Base-by-base conservation (phyloP, 1,140 invertebrate genomes). In the Thrips palmi region DNA sequence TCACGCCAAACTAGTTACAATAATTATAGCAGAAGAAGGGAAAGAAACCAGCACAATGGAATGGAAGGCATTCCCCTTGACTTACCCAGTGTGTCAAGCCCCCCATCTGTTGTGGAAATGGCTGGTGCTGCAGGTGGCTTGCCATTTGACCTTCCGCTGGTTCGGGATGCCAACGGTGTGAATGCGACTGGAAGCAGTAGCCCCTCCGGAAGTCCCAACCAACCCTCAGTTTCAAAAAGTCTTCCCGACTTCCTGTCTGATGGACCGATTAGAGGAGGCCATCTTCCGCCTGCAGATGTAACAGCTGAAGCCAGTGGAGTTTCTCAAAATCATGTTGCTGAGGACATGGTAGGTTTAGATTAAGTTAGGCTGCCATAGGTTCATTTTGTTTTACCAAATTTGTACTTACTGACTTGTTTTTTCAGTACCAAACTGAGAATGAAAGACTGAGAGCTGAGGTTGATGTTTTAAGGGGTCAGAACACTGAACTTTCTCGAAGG, bases 191-290 rank as follows among this genome's bases (percentile, higher is more conserved):
- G 12, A 27, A 27, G 24, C 7, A 27, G 12, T 27, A 27, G 12
- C 24, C 7, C 7, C 12, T 27, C 24, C 7, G 12, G 24, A 27
- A 27, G 12, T 7, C 12, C 24, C 12, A 7, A 27, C 7, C 7
- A 52, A 39, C 47, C 46, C 27, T 34, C 29, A 5, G 55, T 63
- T n/a, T 61, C 65, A 6, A 71, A 74, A 53, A 69, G 71, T 52
- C 57, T 77, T 33, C 74, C 75, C 12, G 75, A 79, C 47, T 79
- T 79, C 55, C 59, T 79, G 22, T 74, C 71, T 11, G 75, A 79
- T 52, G 73, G 73, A 8, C 71, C 74, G 10, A 74, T 77, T 42
- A 58, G 28, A 11, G 14, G 21, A 33, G 4, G 11, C 19, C 21
- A 20, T 33, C 33, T 2, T 31, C 33, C 14, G 38, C 39, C 15